Evolutionary conservation across 92 coral and sea anemone genomes (phyloP).

Genomic region (Phenganax stokvisi): DNA sequence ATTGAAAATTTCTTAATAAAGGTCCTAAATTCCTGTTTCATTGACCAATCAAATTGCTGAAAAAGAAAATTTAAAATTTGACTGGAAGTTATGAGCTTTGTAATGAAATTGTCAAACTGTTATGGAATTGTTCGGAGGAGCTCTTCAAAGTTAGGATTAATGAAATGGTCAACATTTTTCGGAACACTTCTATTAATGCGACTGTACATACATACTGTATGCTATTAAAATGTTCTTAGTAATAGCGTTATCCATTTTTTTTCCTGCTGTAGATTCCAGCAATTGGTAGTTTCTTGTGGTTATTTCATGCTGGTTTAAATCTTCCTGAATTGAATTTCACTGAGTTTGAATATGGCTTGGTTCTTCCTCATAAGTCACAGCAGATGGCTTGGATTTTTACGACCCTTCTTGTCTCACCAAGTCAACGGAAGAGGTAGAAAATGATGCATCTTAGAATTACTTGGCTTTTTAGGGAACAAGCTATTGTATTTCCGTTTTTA

Average conservation of each 20-base stretch:
- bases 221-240: neutral
- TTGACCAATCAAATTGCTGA: no score
- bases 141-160: no score
- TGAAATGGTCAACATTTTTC: neutral
- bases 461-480: no score
- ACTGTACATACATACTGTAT: neutral
- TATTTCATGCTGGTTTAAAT: conserved; percentile 64
- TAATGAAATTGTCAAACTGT: no score
- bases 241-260: neutral
- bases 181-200: neutral
- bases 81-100: no score
- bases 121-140: neutral
- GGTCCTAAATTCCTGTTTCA: no score
- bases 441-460: neutral
- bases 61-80: no score
- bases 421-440: conserved; percentile 82
- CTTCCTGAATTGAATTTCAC: conserved; percentile 74
- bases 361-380: conserved; percentile 77
- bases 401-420: conserved; percentile 79
- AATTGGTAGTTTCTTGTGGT: conserved; percentile 72
- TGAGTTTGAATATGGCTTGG: conserved; percentile 78
- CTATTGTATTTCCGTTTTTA: no score
- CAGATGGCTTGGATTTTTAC: conserved; percentile 83
- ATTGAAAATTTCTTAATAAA: no score
- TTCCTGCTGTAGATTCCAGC: conserved; percentile 67